These are phyloP conservation scores for Ciconia boyciana DNA, from an alignment of 2,113 vertebrate genomes.

Conservation along the genomic window DNA sequence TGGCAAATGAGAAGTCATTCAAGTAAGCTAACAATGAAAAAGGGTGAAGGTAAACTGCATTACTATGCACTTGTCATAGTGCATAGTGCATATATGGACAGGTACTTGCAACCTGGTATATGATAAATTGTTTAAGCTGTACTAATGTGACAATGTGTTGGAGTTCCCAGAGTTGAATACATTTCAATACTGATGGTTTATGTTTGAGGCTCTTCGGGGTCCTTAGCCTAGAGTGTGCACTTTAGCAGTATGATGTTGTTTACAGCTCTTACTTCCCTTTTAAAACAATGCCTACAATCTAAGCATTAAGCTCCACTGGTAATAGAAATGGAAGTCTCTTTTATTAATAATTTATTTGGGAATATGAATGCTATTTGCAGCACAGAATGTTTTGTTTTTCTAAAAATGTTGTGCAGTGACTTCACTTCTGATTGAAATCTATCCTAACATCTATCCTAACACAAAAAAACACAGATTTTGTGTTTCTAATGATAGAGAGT, in stretches of 20 bases:
- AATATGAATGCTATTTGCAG: neutral
- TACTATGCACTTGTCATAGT: neutral
- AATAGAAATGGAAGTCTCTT: neutral
- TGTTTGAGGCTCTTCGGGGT: neutral
- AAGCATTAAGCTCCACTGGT: neutral
- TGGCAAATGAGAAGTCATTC: neutral
- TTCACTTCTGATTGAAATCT: neutral
- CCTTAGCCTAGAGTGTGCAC: neutral
- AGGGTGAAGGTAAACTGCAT: neutral
- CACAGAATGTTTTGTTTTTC: neutral
- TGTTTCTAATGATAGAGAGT: neutral
- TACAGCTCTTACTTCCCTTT: neutral
- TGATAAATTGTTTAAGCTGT: neutral
- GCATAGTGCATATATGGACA: neutral
- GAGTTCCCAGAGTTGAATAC: neutral
- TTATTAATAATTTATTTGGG: neutral
- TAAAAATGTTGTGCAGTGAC: neutral
- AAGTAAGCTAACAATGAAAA: neutral
- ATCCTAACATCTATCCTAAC: neutral
- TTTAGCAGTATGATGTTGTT: neutral
- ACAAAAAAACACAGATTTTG: neutral
- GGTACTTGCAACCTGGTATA: neutral
- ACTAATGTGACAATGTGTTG: neutral
- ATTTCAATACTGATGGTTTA: neutral
- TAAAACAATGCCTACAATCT: neutral